phyloP scores from a whole-genome alignment of 2,113 vertebrate species.

The Campylomormyrus tamandua region DNA sequence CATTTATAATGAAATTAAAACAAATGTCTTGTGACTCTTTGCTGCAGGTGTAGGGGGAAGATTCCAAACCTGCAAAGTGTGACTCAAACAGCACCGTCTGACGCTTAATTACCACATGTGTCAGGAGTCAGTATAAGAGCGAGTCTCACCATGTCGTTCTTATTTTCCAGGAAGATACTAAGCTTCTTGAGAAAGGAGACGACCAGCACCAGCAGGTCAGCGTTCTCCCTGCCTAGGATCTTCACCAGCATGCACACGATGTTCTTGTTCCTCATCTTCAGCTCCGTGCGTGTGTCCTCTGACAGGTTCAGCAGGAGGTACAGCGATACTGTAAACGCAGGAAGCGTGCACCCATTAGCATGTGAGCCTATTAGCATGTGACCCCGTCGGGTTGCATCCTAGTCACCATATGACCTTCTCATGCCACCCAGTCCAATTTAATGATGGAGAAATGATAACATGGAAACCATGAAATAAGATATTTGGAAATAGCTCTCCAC shows the following conservation, averaged over 20 bases:
- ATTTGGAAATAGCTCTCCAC: background rate
- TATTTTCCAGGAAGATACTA: conserved; percentile 93
- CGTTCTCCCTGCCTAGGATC: conserved; percentile 76
- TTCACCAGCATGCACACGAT: conserved; percentile 88
- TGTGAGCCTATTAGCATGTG: background rate
- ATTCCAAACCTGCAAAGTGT: background rate
- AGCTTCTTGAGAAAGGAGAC: conserved; percentile 93
- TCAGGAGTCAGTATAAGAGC: background rate
- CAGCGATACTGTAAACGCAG: conserved; percentile 64
- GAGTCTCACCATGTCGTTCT: conserved; percentile 86
- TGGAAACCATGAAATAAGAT: background rate
- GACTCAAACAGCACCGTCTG: background rate
- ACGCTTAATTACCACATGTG: background rate
- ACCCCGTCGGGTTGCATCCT: background rate
- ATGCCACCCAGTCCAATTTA: background rate
- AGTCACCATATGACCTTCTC: background rate
- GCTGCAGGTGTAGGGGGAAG: background rate
- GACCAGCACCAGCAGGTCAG: conserved; percentile 81
- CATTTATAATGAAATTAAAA: background rate
- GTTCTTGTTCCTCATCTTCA: conserved; percentile 97
- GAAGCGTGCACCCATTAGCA: background rate
- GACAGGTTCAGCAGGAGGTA: conserved; percentile 87
- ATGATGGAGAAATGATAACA: background rate
- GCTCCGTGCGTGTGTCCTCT: conserved; percentile 81
- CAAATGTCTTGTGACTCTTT: background rate